A percentile compares a stretch with the other conserved stretches of the same genome.
Conservation (phyloP, 1,140 invertebrate species). For the Trichonephila clavipes region DNA sequence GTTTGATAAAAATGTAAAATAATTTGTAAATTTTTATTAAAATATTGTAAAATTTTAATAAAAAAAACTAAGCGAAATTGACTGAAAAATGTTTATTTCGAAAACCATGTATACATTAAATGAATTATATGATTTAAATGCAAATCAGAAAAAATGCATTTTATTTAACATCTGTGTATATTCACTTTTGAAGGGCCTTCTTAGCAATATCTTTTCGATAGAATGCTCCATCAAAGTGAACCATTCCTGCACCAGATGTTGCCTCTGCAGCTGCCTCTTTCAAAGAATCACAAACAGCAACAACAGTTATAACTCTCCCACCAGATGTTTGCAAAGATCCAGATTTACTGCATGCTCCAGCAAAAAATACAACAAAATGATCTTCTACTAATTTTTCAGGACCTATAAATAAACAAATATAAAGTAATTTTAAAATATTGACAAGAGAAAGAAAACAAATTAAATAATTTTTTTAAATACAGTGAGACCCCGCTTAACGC, state of each 20-base stretch:
- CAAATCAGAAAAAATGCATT: too few relatives aligned
- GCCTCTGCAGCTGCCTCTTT: constrained; percentile 85
- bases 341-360: constrained; percentile 82
- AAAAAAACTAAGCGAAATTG: too few relatives aligned
- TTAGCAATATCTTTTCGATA: constrained; percentile 94
- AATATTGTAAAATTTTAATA: too few relatives aligned
- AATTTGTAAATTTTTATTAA: too few relatives aligned
- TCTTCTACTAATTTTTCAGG: background rate
- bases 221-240: constrained; percentile 89
- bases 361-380: constrained; percentile 82
- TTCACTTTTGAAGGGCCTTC: constrained; percentile 90
- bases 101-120: too few relatives aligned
- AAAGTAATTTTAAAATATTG: too few relatives aligned
- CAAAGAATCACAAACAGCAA: constrained; percentile 86
- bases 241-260: constrained; percentile 83
- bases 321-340: constrained; percentile 90
- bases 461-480: too few relatives aligned
- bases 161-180: background rate
- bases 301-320: constrained; percentile 93
- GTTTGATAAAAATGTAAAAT: too few relatives aligned
- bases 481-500: too few relatives aligned
- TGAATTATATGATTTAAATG: too few relatives aligned
- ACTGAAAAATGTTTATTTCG: too few relatives aligned
- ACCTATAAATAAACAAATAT: background rate
- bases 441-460: too few relatives aligned